phyloP scores from a whole-genome alignment of 2,113 vertebrate species.

The Trematomus loennbergii region DNA sequence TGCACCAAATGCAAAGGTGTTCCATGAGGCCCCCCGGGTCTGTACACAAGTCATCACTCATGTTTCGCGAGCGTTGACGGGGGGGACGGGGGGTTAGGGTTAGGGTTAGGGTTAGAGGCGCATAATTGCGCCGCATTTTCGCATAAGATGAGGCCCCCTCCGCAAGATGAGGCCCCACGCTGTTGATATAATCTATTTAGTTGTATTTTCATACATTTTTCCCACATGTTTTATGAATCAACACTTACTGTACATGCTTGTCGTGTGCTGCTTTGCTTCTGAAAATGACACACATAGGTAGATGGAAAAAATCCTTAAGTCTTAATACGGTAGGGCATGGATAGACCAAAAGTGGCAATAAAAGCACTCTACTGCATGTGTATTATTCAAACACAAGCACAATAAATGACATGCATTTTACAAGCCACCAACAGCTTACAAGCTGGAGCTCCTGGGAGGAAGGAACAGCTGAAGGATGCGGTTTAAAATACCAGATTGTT shows the following conservation, averaged over 20 bases:
- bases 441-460: conserved; percentile 62
- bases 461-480: conserved; percentile 77
- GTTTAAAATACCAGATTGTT: conserved; percentile 82
- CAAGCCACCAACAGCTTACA: conserved; percentile 67
- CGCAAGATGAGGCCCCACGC: no score
- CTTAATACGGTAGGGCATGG: conserved; percentile 27
- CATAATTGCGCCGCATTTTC: no score
- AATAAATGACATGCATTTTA: conserved; percentile 68
- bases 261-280: neutral
- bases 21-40: no score
- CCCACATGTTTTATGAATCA: neutral
- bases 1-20: no score
- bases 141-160: no score
- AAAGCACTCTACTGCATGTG: conserved; percentile 57
- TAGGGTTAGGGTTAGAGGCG: no score
- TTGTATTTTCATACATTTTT: neutral
- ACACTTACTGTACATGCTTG: neutral
- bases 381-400: conserved; percentile 63
- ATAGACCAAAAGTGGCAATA: conserved; percentile 52
- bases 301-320: conserved; percentile 30
- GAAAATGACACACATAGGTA: neutral
- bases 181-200: no score
- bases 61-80: no score
- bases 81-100: no score
- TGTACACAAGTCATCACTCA: no score